These are phyloP conservation scores for Oceanites oceanicus DNA, from an alignment of 2,113 vertebrate genomes.

Conservation along the genomic window DNA sequence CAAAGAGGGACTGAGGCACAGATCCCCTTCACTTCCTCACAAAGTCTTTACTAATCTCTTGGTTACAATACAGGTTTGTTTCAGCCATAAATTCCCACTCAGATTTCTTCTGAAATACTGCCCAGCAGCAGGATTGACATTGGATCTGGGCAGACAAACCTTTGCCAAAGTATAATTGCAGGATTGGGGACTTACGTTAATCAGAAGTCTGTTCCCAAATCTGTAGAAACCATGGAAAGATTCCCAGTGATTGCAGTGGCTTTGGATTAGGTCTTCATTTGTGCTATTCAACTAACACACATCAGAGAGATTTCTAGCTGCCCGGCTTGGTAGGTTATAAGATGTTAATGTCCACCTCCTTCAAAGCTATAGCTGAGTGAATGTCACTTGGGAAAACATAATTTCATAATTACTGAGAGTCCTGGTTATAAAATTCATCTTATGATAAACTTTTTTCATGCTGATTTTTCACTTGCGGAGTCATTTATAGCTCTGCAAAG, in stretches of 20 bases:
- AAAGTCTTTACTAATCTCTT: not conserved
- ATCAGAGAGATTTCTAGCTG: not conserved
- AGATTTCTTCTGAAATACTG: not conserved
- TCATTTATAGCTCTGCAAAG: not conserved
- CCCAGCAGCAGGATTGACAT: not conserved
- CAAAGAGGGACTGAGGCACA: not conserved
- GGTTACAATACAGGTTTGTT: not conserved
- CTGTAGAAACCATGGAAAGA: not conserved
- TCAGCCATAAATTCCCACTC: not conserved
- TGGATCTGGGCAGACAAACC: not conserved
- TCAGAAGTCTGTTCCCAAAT: not conserved
- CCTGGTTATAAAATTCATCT: not conserved
- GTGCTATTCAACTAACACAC: not conserved
- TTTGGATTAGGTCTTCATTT: not conserved
- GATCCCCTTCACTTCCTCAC: not conserved
- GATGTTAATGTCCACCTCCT: not conserved
- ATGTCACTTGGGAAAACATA: not conserved
- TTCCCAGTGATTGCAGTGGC: not conserved
- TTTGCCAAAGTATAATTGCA: not conserved
- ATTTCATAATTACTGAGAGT: not conserved
- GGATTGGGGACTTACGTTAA: not conserved
- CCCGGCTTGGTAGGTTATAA: not conserved
- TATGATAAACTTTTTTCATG: fast-evolving
- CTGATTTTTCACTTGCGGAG: not conserved
- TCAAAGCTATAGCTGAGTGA: not conserved